phyloP scores from a whole-genome alignment of 2,888 invertebrate species.

The Petrophora chlorosata region DNA sequence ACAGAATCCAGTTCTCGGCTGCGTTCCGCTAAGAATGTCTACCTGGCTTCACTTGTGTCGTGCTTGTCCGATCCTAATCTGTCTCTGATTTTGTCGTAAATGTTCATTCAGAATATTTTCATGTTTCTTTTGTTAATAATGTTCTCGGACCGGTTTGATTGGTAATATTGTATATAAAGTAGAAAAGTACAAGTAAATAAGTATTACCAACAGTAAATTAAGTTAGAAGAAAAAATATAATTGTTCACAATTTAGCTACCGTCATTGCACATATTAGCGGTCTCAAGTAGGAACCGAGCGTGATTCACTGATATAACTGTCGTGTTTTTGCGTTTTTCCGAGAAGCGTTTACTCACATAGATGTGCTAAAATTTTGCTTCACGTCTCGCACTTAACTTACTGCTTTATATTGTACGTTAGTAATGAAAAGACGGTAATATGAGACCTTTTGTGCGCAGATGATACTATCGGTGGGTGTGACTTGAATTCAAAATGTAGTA shows the following conservation, averaged over 20 bases:
- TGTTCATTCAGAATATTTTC: slow-evolving; percentile 5
- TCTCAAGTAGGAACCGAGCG: slow-evolving; percentile 60
- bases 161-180: background rate
- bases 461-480: slow-evolving; percentile 40
- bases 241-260: slow-evolving; percentile 26
- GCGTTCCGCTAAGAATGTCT: slow-evolving; percentile 60
- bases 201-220: slow-evolving; percentile 1
- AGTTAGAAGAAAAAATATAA: slow-evolving; percentile 27
- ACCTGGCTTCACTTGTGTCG: slow-evolving; percentile 73
- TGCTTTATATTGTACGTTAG: slow-evolving; percentile 16
- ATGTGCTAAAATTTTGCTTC: slow-evolving; percentile 59
- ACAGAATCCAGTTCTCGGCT: slow-evolving; percentile 74
- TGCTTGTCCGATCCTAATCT: slow-evolving; percentile 64
- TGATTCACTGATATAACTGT: slow-evolving; percentile 80
- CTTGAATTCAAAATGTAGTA: slow-evolving; percentile 39
- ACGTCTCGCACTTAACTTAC: slow-evolving; percentile 35
- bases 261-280: slow-evolving; percentile 67
- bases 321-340: slow-evolving; percentile 67
- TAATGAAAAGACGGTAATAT: slow-evolving; percentile 14
- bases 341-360: slow-evolving; percentile 66
- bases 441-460: slow-evolving; percentile 29
- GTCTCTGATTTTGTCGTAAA: slow-evolving; percentile 16
- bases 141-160: background rate
- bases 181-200: too few species aligned
- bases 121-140: slow-evolving; percentile 2